These are phyloP conservation scores for Caradrina clavipalpis DNA, from an alignment of 2,888 invertebrate species.

Conservation along the genomic window DNA sequence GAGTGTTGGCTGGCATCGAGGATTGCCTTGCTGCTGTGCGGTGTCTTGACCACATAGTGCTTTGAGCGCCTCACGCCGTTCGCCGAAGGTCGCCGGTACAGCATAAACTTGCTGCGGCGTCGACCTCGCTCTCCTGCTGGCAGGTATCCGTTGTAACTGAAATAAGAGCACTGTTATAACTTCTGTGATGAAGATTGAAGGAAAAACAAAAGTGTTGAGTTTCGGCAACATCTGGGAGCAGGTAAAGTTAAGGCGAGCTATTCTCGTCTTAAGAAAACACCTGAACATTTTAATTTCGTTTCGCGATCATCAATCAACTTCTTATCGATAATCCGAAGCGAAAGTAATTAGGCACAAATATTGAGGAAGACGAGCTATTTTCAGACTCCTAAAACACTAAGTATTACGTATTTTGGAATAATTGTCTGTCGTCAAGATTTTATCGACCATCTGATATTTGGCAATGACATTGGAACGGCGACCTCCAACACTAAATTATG, in stretches of 20 bases:
- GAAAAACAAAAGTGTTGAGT: conserved; percentile 11
- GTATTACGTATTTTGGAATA: conserved; percentile 2
- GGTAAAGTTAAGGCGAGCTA: conserved; percentile 18
- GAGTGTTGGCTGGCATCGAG: conserved; percentile 98
- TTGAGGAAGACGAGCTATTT: conserved; percentile 7
- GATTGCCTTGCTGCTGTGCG: conserved; percentile 98
- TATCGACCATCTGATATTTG: conserved; percentile 16
- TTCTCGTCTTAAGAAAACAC: conserved; percentile 32
- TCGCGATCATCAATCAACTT: conserved; percentile 43
- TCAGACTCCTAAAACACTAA: neutral
- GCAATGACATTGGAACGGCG: conserved; percentile 40
- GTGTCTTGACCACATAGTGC: conserved; percentile 98
- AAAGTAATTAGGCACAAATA: conserved; percentile 13
- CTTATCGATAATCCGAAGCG: conserved; percentile 23
- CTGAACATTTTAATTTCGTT: conserved; percentile 33
- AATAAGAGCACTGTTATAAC: conserved; percentile 40
- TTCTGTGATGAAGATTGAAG: conserved; percentile 1
- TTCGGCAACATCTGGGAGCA: conserved; percentile 19
- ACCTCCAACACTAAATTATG: conserved; percentile 14
- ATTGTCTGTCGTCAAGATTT: conserved; percentile 19
- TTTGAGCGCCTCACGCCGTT: conserved; percentile 98
- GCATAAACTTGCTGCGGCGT: conserved; percentile 97
- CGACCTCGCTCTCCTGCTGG: conserved; percentile 98
- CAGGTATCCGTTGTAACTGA: conserved; percentile 98
- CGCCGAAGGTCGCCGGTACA: conserved; percentile 95